Evolutionary conservation across 2,113 vertebrate genomes (phyloP), one percentile per base, ranked within the genome.

Genomic region (Ammodytes marinus): DNA sequence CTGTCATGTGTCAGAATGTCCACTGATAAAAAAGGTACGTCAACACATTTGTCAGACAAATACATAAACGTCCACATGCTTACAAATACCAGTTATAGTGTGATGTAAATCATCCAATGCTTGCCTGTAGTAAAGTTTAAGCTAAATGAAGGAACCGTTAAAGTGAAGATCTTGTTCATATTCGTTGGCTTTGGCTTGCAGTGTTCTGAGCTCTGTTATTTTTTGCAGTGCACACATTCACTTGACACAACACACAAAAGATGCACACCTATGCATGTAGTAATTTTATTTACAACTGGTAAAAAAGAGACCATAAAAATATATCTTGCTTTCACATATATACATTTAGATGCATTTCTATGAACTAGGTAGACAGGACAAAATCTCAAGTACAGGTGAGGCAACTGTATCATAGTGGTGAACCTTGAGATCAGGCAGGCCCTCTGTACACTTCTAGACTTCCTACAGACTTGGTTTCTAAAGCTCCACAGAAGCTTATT

Each of bases 251-350:
- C 37, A 79, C 78, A 71, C 55, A 65, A 35, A 19, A 2, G 81
- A 61, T n/a, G 37, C 73, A 81, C 64, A 75, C 6, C 6, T 73
- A 37, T 64, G 69, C 40, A 77, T 71, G 84, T 82, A 59, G 64
- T 87, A 76, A 69, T 86, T 92, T 93, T 93, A 92, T 92, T 93
- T 89, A 88, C 77, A 91, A 92, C 89, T 74, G 49, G 69, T 88
- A 92, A 72, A 90, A 92, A 91, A 83, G 5, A 72, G 63, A 84
- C 68, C 80, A 83, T 65, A 88, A 94, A 94, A 94, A 94, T 89
- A 94, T 86, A 93, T 89, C 81, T 91, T 61, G 71, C 69, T 91
- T 92, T 89, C 83, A 94, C 87, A 87, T 90, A 93, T 92, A 91
- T 87, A 91, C 86, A 91, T 86, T 77, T 87, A 59, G 53, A 79